These are phyloP conservation scores for Sitta carolinensis DNA, from an alignment of 2,797 vertebrate genomes.

Conservation along the genomic window DNA sequence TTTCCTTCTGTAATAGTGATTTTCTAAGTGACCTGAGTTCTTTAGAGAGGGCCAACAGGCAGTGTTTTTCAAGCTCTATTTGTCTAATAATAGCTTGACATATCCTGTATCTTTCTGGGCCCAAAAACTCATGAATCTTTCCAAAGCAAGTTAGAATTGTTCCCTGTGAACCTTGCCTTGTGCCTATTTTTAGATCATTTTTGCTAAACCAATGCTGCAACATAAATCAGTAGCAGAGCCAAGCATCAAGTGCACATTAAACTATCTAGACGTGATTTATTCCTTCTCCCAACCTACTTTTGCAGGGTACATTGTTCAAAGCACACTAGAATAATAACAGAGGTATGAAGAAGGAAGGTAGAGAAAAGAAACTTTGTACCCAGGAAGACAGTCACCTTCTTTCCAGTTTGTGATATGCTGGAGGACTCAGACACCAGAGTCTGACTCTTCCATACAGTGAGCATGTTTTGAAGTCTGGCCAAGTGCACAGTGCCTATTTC, in stretches of 20 bases:
- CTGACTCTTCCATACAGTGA: not conserved
- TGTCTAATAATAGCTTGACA: not conserved
- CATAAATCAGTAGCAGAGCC: not conserved
- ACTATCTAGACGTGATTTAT: not conserved
- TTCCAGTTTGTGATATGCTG: not conserved
- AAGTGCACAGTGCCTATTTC: not conserved
- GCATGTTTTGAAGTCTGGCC: not conserved
- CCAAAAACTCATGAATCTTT: not conserved
- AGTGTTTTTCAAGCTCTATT: not conserved
- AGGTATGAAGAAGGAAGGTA: not conserved
- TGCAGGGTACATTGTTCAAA: not conserved
- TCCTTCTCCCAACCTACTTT: not conserved
- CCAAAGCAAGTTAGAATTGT: not conserved
- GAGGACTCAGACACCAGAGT: not conserved
- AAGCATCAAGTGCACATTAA: not conserved
- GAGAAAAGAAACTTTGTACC: not conserved
- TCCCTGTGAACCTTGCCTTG: not conserved
- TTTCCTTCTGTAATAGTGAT: not conserved
- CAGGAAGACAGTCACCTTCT: not conserved
- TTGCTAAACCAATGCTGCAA: not conserved
- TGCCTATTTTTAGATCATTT: accelerated
- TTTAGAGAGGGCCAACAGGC: not conserved
- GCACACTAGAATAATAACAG: not conserved
- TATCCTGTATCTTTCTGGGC: not conserved
- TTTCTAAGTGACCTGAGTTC: not conserved